A percentile compares a stretch with the other conserved stretches of the same genome.
These are phyloP conservation scores for Semaprochilodus insignis DNA, from an alignment of 2,797 vertebrate species.

Conservation along the genomic window DNA sequence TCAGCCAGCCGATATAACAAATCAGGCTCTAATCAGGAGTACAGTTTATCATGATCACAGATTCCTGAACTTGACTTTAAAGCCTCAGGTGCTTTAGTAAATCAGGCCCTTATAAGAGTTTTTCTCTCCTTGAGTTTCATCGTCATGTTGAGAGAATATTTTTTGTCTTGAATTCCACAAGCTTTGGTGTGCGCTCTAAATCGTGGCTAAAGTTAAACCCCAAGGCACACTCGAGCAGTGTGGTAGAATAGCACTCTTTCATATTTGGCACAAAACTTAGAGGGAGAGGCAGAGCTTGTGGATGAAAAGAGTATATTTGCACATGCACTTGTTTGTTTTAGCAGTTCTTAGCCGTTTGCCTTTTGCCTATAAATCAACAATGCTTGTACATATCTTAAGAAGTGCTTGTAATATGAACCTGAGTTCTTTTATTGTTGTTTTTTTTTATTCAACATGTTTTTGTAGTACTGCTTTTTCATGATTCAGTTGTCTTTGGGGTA, in stretches of 20 bases:
- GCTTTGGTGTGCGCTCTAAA: slow-evolving; percentile 50
- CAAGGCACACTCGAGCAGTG: background rate
- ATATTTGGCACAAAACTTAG: slow-evolving; percentile 15
- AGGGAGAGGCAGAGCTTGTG: slow-evolving; percentile 65
- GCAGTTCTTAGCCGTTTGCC: slow-evolving; percentile 72
- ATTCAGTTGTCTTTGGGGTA: slow-evolving; percentile 76
- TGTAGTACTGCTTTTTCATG: slow-evolving; percentile 83
- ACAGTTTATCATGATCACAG: background rate
- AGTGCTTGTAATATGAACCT: slow-evolving; percentile 77
- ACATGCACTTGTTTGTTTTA: slow-evolving; percentile 75
- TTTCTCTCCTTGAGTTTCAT: slow-evolving; percentile 20
- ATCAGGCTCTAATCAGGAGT: background rate
- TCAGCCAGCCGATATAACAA: background rate
- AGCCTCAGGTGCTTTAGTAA: background rate
- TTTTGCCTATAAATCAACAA: slow-evolving; percentile 76
- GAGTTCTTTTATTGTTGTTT: slow-evolving; percentile 61
- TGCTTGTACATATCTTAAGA: slow-evolving; percentile 81
- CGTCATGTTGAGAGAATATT: slow-evolving; percentile 27
- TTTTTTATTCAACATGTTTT: slow-evolving; percentile 78
- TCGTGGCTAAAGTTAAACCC: slow-evolving; percentile 20
- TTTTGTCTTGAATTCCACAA: slow-evolving; percentile 65
- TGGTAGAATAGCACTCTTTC: slow-evolving; percentile 11
- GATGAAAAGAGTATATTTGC: slow-evolving; percentile 75
- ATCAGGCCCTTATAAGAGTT: background rate
- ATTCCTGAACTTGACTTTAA: background rate